Evolutionary conservation across 2,113 vertebrate species (phyloP).

Genomic region (Oryctolagus cuniculus): mOryCun1.1 NC_091445.1:70445501-70446000

Average conservation of each 20-base stretch:
- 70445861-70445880: background rate
- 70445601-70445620: too few relatives aligned
- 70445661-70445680: too few relatives aligned
- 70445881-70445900: background rate
- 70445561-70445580: too few relatives aligned
- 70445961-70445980: background rate
- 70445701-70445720: background rate
- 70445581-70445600: too few relatives aligned
- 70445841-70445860: too few relatives aligned
- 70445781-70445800: rapidly evolving
- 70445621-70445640: too few relatives aligned
- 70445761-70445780: background rate
- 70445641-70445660: too few relatives aligned
- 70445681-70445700: background rate
- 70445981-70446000: background rate
- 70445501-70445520: too few relatives aligned
- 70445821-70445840: background rate
- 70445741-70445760: background rate
- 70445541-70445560: too few relatives aligned
- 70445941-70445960: background rate
- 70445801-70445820: background rate
- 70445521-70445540: too few relatives aligned
- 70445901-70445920: background rate
- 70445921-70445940: background rate
- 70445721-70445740: background rate